Conservation (phyloP, 1,140 invertebrate genomes). For the Phortica variegata region DNA sequence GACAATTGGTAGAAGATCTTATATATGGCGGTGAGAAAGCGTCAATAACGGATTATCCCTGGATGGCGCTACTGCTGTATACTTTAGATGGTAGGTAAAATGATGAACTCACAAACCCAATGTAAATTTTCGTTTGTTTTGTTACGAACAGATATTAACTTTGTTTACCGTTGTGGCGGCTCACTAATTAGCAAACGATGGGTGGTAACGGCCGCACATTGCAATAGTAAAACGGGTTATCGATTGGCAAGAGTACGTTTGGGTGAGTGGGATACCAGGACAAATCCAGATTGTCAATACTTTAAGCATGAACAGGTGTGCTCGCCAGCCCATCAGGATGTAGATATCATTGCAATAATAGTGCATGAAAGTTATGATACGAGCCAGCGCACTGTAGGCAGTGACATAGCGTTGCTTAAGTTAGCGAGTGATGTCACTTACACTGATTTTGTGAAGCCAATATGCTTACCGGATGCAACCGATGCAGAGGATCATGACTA, state of each 20-base stretch:
- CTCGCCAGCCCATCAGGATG: constrained; percentile 18
- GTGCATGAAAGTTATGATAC: constrained; percentile 21
- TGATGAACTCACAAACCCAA: background rate
- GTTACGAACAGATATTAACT: constrained; percentile 3
- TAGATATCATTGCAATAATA: constrained; percentile 11
- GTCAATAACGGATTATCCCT: constrained; percentile 22
- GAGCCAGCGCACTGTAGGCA: background rate
- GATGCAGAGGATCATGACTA: constrained; percentile 4
- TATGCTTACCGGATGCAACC: constrained; percentile 21
- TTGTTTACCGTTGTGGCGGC: constrained; percentile 20
- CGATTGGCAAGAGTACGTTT: constrained; percentile 14
- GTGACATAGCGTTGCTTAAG: constrained; percentile 29
- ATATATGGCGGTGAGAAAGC: constrained; percentile 17
- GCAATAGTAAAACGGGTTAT: constrained; percentile 1
- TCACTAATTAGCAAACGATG: constrained; percentile 22
- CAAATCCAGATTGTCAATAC: constrained; percentile 8
- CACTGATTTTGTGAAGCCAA: constrained; percentile 16
- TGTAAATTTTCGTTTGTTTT: background rate
- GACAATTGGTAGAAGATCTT: constrained; percentile 7
- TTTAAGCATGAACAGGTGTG: constrained; percentile 3
- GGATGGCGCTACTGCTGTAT: constrained; percentile 29
- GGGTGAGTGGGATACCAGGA: constrained; percentile 26
- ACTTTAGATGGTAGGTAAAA: constrained; percentile 18
- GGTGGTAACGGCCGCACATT: constrained; percentile 31
- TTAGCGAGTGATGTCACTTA: constrained; percentile 7